These are phyloP conservation scores for Drosophila melanogaster DNA, from an alignment of 1,140 invertebrate species.

Conservation along the genomic window DNA sequence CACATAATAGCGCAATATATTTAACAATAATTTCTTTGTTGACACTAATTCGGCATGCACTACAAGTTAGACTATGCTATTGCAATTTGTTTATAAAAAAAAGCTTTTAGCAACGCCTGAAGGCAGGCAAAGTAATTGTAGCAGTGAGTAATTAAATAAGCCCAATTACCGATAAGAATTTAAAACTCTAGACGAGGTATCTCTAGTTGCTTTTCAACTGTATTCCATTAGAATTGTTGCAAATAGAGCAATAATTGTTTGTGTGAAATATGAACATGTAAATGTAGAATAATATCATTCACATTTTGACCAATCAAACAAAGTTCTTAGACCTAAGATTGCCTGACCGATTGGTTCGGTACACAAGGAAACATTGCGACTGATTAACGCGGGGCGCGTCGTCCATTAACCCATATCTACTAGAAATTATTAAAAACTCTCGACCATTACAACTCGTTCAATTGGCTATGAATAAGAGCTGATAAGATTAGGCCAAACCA, in stretches of 20 bases:
- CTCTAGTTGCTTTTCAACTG: too few relatives aligned
- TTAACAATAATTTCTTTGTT: conserved; percentile 1
- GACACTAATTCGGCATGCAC: not conserved
- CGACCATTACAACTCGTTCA: not conserved
- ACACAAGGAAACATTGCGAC: not conserved
- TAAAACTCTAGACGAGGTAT: not conserved
- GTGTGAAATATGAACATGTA: too few relatives aligned
- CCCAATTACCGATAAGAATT: not conserved
- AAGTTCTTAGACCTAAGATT: not conserved
- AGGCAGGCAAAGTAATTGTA: conserved; percentile 11
- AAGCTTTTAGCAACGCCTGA: conserved; percentile 10
- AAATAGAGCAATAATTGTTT: too few relatives aligned
- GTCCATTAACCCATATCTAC: conserved; percentile 3
- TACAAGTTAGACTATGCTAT: conserved; percentile 1
- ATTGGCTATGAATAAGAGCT: not conserved
- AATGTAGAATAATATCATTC: too few relatives aligned
- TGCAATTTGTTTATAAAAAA: not conserved
- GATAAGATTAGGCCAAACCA: conserved; percentile 22
- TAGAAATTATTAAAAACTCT: not conserved
- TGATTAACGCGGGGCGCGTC: not conserved
- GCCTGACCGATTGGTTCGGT: not conserved
- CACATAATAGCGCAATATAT: conserved; percentile 5
- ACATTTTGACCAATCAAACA: not conserved
- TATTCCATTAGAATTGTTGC: too few relatives aligned
- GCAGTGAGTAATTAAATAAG: not conserved